phyloP scores from a whole-genome alignment of 2,797 vertebrate genomes.

The Novumbra hubbsi region DNA sequence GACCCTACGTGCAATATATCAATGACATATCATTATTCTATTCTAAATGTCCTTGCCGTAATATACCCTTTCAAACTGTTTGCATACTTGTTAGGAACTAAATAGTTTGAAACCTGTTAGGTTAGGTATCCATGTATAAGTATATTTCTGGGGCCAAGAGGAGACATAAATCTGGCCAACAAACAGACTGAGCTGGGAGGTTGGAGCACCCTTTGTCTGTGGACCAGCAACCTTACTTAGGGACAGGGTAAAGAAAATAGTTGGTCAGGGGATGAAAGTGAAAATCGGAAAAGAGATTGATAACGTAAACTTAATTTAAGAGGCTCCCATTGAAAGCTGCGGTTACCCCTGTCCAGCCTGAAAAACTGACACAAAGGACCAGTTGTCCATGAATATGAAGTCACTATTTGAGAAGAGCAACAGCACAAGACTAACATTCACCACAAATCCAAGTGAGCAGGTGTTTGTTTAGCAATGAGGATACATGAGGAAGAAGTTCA shows the following conservation, averaged over 20 bases:
- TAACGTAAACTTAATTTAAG: neutral
- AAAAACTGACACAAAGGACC: neutral
- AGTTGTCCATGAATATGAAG: neutral
- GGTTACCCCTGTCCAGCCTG: neutral
- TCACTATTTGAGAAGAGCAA: neutral
- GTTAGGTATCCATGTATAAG: no score
- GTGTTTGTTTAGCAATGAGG: conserved; percentile 27
- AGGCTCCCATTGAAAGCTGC: neutral
- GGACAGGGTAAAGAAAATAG: neutral
- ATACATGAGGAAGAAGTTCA: conserved; percentile 23
- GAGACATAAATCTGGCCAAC: conserved; percentile 46
- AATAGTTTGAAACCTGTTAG: no score
- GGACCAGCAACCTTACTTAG: conserved; percentile 39
- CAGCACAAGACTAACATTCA: conserved; percentile 1
- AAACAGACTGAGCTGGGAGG: conserved; percentile 45
- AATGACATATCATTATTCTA: no score
- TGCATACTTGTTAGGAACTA: no score
- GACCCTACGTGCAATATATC: no score
- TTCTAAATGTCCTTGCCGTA: no score
- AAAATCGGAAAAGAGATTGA: neutral
- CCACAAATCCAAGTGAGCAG: neutral
- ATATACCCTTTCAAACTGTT: no score
- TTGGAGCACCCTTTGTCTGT: conserved; percentile 43
- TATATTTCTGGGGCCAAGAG: conserved; percentile 24
- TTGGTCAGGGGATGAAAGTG: conserved; percentile 11